These are phyloP conservation scores for Pleuronectes platessa DNA, from an alignment of 2,113 vertebrate genomes.

Conservation along the genomic window DNA sequence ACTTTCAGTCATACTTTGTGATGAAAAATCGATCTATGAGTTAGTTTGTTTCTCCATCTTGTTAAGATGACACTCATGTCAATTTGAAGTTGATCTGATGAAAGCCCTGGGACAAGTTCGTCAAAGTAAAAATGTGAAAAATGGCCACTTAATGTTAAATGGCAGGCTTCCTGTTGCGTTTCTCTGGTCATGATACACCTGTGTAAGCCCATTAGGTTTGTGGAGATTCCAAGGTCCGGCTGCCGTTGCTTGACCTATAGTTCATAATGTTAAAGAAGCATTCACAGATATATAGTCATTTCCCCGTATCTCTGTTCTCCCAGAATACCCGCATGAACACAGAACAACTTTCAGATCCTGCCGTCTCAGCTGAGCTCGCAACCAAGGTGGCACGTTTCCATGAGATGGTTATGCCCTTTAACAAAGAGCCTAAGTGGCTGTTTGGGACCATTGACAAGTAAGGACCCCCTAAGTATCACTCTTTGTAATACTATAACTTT, in stretches of 20 bases:
- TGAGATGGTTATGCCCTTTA: constrained; percentile 96
- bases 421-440: constrained; percentile 95
- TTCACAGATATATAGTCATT: neutral
- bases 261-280: neutral
- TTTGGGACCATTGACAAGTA: constrained; percentile 91
- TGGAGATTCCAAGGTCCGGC: neutral
- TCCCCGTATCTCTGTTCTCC: neutral
- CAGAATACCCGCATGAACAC: constrained; percentile 88
- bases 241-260: neutral
- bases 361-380: constrained; percentile 88
- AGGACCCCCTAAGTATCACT: neutral
- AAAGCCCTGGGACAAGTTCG: no score
- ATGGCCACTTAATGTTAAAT: no score
- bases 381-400: constrained; percentile 91
- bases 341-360: constrained; percentile 83
- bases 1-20: no score
- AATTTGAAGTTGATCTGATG: no score
- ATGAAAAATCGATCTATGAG: no score
- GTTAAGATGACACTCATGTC: no score
- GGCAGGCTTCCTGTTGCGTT: no score
- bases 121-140: no score
- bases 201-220: no score
- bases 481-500: neutral
- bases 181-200: no score
- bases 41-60: no score